Base-by-base conservation (phyloP, 2,888 invertebrate species). In the Philaethria dido region DNA sequence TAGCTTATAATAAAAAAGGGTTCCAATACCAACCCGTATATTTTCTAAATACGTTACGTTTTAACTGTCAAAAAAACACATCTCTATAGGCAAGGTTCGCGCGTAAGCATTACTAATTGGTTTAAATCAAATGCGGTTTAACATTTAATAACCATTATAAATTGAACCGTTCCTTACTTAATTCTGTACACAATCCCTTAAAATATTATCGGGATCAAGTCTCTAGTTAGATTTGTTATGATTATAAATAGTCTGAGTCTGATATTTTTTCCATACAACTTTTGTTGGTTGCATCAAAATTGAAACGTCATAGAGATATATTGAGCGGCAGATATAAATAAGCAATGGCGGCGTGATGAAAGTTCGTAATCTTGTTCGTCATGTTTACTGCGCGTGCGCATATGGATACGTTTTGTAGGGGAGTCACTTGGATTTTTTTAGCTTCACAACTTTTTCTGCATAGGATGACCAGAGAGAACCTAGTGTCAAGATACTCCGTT, bases 31-130 rank as follows among this genome's bases (percentile, higher is more conserved):
- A 0, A 16, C 18, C 72, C 78, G 78, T 86, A 71, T 79, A 62
- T 84, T 78, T 72, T 55, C 71, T 50, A 71, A 76, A 68, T 70
- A 69, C 72, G 76, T 77, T 74, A 76, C 70, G 68, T 72, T 73
- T 77, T 73, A 72, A 69, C 65, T 66, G 62, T 66, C 79, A 80
- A 82, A 84, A 39, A 76, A 73, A 66, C 70, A 77, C 79, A 75
- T 73, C 78, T 80, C 78, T 82, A 83, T 80, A 74, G 78, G 78
- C 77, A 78, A 84, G 80, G 85, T 86, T 86, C 81, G 85, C 87
- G 79, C 80, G 90, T 91, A 91, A 92, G 88, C 92, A 87, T 89
- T 80, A 80, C 90, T 92, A 92, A 91, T 92, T 91, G 90, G 91
- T 88, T 83, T 84, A 86, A 88, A 89, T 91, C 85, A 89, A 89